Percentiles rank a stretch among this genome's conserved stretches.
These are phyloP conservation scores for Drosophila sucinea DNA, from an alignment of 1,140 invertebrate species.

Conservation along the genomic window DNA sequence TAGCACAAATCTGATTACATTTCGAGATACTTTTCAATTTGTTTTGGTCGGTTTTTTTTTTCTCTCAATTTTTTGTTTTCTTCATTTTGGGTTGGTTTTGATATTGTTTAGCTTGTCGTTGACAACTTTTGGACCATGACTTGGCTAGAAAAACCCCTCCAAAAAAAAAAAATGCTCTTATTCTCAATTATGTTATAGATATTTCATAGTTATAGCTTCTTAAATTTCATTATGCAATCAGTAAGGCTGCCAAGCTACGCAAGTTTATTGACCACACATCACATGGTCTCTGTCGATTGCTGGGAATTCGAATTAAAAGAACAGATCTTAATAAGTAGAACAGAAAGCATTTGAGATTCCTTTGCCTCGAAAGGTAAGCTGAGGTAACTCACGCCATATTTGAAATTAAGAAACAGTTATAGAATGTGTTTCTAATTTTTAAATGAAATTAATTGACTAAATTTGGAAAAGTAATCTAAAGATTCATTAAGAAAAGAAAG, in stretches of 20 bases:
- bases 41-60: slow-evolving; percentile 49
- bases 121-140: slow-evolving; percentile 77
- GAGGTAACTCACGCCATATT: not conserved
- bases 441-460: no score
- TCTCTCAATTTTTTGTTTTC: slow-evolving; percentile 18
- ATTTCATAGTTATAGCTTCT: slow-evolving; percentile 61
- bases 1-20: slow-evolving; percentile 77
- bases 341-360: not conserved
- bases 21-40: slow-evolving; percentile 60
- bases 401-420: not conserved
- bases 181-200: slow-evolving; percentile 81
- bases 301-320: slow-evolving; percentile 22
- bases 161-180: slow-evolving; percentile 71
- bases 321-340: slow-evolving; percentile 7
- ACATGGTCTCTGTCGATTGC: not conserved
- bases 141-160: slow-evolving; percentile 43
- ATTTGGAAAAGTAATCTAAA: no score
- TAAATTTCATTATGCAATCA: slow-evolving; percentile 79
- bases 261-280: slow-evolving; percentile 73
- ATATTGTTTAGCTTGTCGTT: slow-evolving; percentile 41
- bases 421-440: not conserved
- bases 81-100: slow-evolving; percentile 38
- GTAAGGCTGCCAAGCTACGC: slow-evolving; percentile 72
- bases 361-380: no score
- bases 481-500: no score